Evolutionary conservation across 2,113 vertebrate species (phyloP), one percentile per base, ranked within the genome.

Genomic region (Trachemys scripta): DNA sequence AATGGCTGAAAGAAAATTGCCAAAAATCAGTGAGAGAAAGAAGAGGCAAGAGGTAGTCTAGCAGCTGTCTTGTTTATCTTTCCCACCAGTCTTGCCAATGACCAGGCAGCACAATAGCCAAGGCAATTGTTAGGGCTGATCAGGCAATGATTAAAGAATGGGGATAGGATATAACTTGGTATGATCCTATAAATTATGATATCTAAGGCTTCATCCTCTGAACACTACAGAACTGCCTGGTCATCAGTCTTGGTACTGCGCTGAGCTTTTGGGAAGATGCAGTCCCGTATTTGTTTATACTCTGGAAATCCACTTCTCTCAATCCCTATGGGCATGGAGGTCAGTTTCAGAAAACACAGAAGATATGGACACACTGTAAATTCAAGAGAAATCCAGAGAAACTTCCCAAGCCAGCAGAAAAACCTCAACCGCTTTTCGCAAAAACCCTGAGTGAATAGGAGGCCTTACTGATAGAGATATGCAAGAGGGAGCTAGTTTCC

Each of bases 1-100:
- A 98, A 94, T 92, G 94, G 96, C 82, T 92, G 87, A 93, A 96
- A 97, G 97, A 97, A 93, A 98, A 90, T 96, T 87, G 94, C 96
- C 95, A 85, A 96, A 69, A 95, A 93, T 79, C 84, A 3, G 0
- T 96, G 94, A 97, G 96, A 97, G 96, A 76, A 95, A 96, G 69
- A 86, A 85, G 29, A 49, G 59, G 93, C 80, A 62, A 94, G 96
- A 97, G 94, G 95, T 94, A 88, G 89, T 87, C 82, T 94, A 88
- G 93, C 96, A 98, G 97, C 97, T 98, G 95, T 93, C 92, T 95
- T 95, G 94, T 85, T 94, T 10, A 20, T 85, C 94, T 92, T 96
- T 96, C 87, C 91, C 80, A 31, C 65, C 65, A 65, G 76, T 94
- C 25, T 82, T 95, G 95, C 94, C 86, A 88, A 80, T 25, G 51